Base-by-base conservation (phyloP, 2,797 vertebrate genomes). In the Tadarida brasiliensis region DNA sequence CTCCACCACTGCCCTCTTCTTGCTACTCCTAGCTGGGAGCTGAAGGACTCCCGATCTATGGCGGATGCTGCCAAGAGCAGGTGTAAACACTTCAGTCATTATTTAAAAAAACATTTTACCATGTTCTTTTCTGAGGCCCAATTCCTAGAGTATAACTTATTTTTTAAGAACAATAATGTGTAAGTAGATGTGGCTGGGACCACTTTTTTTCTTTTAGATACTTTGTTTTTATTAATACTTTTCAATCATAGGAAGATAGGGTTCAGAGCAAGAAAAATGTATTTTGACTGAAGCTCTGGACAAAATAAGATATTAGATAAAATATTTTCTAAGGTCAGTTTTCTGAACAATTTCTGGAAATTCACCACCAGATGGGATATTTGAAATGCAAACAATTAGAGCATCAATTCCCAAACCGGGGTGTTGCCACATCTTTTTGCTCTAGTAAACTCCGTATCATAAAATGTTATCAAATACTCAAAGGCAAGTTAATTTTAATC, bases 361-460 rank as follows among this genome's bases (percentile, higher is more conserved):
- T 47, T 92, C 54, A 94, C 65, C 76, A 90, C 85, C 90, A 83
- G 68, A 94, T 91, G 68, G 68, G 57, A 54, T 83, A 94, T 95
- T 96, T 95, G 82, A 97, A 97, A 96, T 77, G 88, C 85, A 96
- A 96, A 95, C 54, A 94, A 81, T 80, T 30, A 88, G 30, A 91
- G 63, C 24, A 49, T 83, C 94, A 61, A 94, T 91, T 94, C 76
- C 33, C 44, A 92, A n/a, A 30, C 51, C 65, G 12, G 63, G 61
- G 12, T 65, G 93, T 80, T 80, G 73, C 30, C 82, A 51, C 57
- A 30, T 71, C 91, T 76, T 65, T 96, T 84, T 83, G 70, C 70
- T 81, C n/a, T 88, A 67, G 78, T 90, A 73, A 90, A 56, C 51
- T 78, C 65, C 74, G 68, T 59, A 88, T 28, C 56, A 26, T 70